These are phyloP conservation scores for Eulemur rubriventer DNA, from an alignment of 2,797 vertebrate genomes.

Conservation along the genomic window DNA sequence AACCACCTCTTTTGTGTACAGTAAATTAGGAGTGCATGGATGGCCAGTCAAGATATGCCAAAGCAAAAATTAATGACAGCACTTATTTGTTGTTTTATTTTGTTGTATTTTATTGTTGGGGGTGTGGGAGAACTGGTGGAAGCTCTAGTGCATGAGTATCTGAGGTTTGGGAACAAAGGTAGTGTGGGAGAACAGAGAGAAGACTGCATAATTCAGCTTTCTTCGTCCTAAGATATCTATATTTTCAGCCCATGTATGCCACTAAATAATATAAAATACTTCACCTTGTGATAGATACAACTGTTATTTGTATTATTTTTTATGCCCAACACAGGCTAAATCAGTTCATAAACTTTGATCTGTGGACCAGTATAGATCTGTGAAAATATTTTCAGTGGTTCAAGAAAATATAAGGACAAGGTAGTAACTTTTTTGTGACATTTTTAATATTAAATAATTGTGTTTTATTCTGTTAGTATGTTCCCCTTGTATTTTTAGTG, in stretches of 20 bases:
- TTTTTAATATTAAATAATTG: not conserved
- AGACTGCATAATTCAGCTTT: not conserved
- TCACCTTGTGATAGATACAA: not conserved
- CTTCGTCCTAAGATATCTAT: not conserved
- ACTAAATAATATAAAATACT: not conserved
- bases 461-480: not conserved
- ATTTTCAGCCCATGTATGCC: not conserved
- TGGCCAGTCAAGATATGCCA: not conserved
- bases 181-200: not conserved
- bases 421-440: not conserved
- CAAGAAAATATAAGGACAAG: not conserved
- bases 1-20: slow-evolving; percentile 49
- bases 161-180: not conserved
- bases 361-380: not conserved
- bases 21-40: slow-evolving; percentile 45
- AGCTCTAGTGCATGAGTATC: not conserved
- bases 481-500: not conserved
- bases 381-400: not conserved
- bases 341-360: not conserved
- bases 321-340: not conserved
- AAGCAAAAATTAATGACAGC: slow-evolving; percentile 48
- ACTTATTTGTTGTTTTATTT: slow-evolving; percentile 36
- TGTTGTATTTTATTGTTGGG: not conserved
- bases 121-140: not conserved
- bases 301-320: not conserved